Conservation (phyloP, 2,113 vertebrate species). For the Brevimyrus niger region DNA sequence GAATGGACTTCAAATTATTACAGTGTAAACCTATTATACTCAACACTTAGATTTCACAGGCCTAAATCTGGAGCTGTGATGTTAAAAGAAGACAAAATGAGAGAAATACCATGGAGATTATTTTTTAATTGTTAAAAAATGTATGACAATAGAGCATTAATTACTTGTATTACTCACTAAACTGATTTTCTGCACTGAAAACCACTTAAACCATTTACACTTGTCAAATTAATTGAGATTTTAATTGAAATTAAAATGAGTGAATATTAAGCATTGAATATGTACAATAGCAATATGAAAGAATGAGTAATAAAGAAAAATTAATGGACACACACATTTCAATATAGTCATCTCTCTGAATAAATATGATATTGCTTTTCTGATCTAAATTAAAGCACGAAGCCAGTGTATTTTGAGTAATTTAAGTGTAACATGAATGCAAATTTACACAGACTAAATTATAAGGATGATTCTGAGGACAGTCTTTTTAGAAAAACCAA, state of each 20-base stretch:
- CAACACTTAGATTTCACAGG: neutral
- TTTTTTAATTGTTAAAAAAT: neutral
- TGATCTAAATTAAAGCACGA: neutral
- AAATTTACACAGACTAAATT: neutral
- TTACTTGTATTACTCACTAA: neutral
- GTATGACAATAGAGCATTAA: neutral
- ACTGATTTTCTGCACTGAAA: neutral
- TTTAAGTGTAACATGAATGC: neutral
- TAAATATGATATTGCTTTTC: neutral
- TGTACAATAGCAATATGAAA: neutral
- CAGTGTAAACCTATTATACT: neutral
- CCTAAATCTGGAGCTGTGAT: neutral
- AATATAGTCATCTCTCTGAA: neutral
- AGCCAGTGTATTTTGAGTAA: neutral
- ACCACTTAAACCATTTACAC: neutral
- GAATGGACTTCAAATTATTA: neutral
- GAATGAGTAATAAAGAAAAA: neutral
- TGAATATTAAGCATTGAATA: neutral
- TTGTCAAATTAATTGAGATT: neutral
- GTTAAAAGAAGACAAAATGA: neutral
- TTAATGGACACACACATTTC: neutral
- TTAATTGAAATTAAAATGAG: neutral
- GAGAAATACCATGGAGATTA: neutral
- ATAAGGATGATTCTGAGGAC: neutral
- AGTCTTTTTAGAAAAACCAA: neutral